Percentiles rank a stretch among this genome's conserved stretches.
phyloP scores from a whole-genome alignment of 2,888 invertebrate genomes.

The Ectemnius cavifrons region DNA sequence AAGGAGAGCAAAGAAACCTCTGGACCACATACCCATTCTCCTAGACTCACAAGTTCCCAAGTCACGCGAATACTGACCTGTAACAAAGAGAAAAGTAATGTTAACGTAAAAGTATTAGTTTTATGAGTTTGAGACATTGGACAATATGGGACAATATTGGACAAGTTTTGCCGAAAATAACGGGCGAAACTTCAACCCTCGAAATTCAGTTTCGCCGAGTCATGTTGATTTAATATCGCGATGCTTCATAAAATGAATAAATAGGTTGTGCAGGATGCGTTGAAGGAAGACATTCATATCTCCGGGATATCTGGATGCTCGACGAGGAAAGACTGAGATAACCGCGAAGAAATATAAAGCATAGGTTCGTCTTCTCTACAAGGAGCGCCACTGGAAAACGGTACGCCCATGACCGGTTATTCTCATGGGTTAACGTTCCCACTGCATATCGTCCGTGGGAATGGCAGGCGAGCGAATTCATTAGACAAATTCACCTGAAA shows the following conservation, averaged over 20 bases:
- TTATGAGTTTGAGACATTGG: too few relatives aligned
- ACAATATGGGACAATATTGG: too few relatives aligned
- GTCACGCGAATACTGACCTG: neutral
- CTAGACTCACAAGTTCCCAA: too few relatives aligned
- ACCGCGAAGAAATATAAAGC: neutral
- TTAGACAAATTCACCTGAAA: constrained; percentile 4
- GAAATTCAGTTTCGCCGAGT: neutral
- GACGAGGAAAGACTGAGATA: neutral
- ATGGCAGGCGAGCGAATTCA: neutral
- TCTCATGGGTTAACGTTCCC: neutral
- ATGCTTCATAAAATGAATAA: neutral
- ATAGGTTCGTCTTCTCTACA: neutral
- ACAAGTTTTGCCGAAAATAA: too few relatives aligned
- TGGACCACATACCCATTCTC: too few relatives aligned
- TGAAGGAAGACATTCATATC: neutral
- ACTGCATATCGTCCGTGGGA: constrained; percentile 4
- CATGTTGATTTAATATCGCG: neutral
- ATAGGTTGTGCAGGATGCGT: too few relatives aligned
- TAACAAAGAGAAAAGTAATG: neutral
- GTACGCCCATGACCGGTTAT: constrained; percentile 7
- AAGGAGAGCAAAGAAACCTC: too few relatives aligned
- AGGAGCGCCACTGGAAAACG: neutral
- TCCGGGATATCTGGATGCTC: neutral
- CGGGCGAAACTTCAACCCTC: neutral
- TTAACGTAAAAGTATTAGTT: too few relatives aligned